These are phyloP conservation scores for Parelbella ahira DNA, from an alignment of 2,888 invertebrate species.

Conservation along the genomic window DNA sequence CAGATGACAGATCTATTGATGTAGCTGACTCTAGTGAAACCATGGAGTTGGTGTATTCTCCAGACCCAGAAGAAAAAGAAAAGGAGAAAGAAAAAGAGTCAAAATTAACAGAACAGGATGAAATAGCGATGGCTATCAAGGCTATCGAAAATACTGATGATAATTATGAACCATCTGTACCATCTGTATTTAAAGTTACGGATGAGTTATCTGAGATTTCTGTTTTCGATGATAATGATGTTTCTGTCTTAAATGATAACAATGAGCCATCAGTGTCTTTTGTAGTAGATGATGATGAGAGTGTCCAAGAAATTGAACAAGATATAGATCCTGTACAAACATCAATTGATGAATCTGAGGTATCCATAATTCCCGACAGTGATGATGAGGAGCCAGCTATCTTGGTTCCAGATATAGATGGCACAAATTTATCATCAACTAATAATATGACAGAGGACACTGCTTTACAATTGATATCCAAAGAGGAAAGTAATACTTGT, in stretches of 20 bases:
- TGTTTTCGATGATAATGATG: slow-evolving; percentile 2
- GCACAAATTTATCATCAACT: too few relatives aligned
- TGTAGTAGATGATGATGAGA: slow-evolving; percentile 8
- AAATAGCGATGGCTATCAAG: slow-evolving; percentile 15
- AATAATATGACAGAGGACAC: too few relatives aligned
- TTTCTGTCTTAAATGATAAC: slow-evolving; percentile 4
- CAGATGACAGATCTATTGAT: too few relatives aligned
- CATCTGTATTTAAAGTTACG: slow-evolving; percentile 9
- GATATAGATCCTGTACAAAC: background rate
- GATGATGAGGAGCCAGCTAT: slow-evolving; percentile 12
- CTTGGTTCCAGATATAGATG: too few relatives aligned
- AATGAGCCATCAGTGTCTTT: slow-evolving; percentile 10
- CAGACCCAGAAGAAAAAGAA: slow-evolving; percentile 1
- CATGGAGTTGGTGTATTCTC: too few relatives aligned
- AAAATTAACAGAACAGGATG: slow-evolving; percentile 9
- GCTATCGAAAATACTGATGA: slow-evolving; percentile 14
- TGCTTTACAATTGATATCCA: too few relatives aligned
- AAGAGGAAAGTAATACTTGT: too few relatives aligned
- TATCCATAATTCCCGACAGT: slow-evolving; percentile 16
- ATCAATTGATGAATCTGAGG: slow-evolving; percentile 9
- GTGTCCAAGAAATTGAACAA: slow-evolving; percentile 2
- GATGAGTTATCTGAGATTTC: slow-evolving; percentile 11
- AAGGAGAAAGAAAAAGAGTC: slow-evolving; percentile 1
- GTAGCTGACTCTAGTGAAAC: too few relatives aligned
- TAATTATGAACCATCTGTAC: slow-evolving; percentile 1